These are phyloP conservation scores for Acronicta leporina DNA, from an alignment of 2,888 invertebrate genomes.

Conservation along the genomic window DNA sequence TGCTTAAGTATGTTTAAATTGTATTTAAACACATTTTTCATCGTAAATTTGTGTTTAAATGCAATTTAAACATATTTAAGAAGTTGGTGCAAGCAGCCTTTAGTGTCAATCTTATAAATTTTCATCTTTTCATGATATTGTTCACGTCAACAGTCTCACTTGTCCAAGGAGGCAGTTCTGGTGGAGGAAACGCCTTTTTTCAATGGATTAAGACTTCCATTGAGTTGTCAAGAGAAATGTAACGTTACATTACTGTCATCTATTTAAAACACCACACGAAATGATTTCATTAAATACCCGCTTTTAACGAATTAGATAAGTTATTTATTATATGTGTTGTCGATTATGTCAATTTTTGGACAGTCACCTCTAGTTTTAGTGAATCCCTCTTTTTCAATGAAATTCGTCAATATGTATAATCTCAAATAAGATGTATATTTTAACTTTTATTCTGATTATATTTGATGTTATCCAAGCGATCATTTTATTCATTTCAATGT, in stretches of 20 bases:
- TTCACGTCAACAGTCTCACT: too few species aligned
- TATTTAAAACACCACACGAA: conserved; percentile 25
- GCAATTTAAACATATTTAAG: too few species aligned
- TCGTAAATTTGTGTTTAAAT: too few species aligned
- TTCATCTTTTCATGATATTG: too few species aligned
- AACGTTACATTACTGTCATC: conserved; percentile 24
- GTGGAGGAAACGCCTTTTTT: conserved; percentile 17
- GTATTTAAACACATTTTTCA: too few species aligned
- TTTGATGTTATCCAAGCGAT: conserved; percentile 36
- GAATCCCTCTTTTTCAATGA: conserved; percentile 37
- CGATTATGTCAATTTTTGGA: conserved; percentile 44
- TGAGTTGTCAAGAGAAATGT: conserved; percentile 65
- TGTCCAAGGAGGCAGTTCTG: not conserved
- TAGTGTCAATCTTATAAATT: too few species aligned
- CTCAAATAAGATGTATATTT: conserved; percentile 52
- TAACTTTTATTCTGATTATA: conserved; percentile 37
- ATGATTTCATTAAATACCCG: conserved; percentile 30
- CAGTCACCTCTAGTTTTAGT: conserved; percentile 40
- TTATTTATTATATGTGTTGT: conserved; percentile 70
- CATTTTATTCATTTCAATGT: conserved; percentile 43
- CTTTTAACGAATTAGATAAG: conserved; percentile 66
- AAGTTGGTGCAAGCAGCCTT: too few species aligned
- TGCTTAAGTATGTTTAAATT: too few species aligned
- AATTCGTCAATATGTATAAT: conserved; percentile 48
- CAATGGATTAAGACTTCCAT: conserved; percentile 76